phyloP scores from a whole-genome alignment of 2,888 invertebrate genomes.

The Watsonalla binaria region DNA sequence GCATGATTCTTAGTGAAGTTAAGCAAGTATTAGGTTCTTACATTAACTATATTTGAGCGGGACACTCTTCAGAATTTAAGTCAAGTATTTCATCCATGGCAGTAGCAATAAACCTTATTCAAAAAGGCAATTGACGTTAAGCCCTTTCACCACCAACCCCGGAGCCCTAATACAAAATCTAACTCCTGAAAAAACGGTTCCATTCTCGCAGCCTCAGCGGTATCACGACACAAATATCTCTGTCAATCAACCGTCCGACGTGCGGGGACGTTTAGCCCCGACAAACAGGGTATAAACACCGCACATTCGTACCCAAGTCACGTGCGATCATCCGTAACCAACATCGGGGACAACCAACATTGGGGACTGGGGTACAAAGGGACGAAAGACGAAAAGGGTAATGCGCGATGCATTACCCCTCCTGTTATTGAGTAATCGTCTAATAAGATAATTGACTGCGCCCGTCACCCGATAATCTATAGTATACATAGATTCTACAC shows the following conservation, averaged over 20 bases:
- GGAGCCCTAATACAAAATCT: conserved; percentile 7
- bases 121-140: not conserved
- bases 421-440: conserved; percentile 15
- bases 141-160: conserved; percentile 1
- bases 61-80: no score
- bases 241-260: conserved; percentile 57
- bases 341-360: conserved; percentile 49
- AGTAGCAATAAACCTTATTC: no score
- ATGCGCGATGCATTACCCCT: not conserved
- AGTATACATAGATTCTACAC: no score
- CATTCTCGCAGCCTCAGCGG: conserved; percentile 1
- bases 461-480: conserved; percentile 3
- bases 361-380: conserved; percentile 12
- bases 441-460: conserved; percentile 4
- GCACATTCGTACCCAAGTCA: conserved; percentile 58
- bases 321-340: conserved; percentile 64
- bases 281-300: conserved; percentile 51
- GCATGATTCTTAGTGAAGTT: no score
- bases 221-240: conserved; percentile 42
- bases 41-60: no score
- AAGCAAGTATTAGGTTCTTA: no score
- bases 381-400: conserved; percentile 7
- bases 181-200: conserved; percentile 10
- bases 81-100: no score
- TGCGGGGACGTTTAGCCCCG: conserved; percentile 34